Evolutionary conservation across 2,113 vertebrate species (phyloP).

Genomic region (Monopterus albus): DNA sequence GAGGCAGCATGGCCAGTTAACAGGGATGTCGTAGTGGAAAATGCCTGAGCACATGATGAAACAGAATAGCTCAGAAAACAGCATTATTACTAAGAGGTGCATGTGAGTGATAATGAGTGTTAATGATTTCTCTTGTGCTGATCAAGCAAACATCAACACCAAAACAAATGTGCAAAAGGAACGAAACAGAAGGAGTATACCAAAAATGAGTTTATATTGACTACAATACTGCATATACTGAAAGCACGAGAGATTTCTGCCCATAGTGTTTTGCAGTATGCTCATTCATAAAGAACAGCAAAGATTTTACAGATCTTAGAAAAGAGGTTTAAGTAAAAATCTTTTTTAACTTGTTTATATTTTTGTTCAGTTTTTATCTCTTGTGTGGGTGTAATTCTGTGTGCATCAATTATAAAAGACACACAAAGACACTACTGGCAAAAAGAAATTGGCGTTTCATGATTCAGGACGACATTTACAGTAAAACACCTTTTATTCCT

Average conservation of each 20-base stretch:
- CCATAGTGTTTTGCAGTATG: no score
- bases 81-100: constrained; percentile 47
- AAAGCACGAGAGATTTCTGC: no score
- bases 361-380: constrained; percentile 4
- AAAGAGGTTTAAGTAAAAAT: not conserved
- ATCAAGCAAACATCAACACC: constrained; percentile 75
- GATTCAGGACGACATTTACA: not conserved
- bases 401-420: no score
- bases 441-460: not conserved
- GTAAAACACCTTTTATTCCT: not conserved
- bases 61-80: constrained; percentile 48
- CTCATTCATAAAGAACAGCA: not conserved
- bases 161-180: constrained; percentile 73
- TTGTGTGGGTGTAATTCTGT: constrained; percentile 1
- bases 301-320: constrained; percentile 17
- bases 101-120: constrained; percentile 48
- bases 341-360: not conserved
- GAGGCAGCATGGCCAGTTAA: constrained; percentile 47
- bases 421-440: no score
- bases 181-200: no score
- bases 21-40: constrained; percentile 43
- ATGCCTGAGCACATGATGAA: constrained; percentile 46
- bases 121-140: constrained; percentile 63
- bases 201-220: no score
- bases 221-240: no score